phyloP scores from a whole-genome alignment of 2,113 vertebrate genomes.

The Cairina moschata region DNA sequence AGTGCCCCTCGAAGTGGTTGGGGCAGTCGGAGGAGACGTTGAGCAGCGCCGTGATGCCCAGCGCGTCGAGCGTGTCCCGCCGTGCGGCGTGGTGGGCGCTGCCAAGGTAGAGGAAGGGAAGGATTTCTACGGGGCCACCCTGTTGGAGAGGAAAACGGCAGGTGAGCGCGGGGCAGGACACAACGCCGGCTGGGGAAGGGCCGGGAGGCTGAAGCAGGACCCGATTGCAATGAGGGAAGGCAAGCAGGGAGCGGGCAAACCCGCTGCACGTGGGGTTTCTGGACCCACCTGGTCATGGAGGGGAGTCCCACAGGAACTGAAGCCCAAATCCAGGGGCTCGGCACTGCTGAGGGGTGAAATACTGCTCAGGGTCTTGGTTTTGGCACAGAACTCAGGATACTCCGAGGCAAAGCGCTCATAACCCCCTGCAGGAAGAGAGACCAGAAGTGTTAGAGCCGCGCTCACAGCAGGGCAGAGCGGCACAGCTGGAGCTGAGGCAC shows the following conservation, averaged over 20 bases:
- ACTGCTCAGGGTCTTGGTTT: constrained; percentile 77
- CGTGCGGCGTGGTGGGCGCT: constrained; percentile 91
- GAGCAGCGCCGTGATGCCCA: constrained; percentile 92
- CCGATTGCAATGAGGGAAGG: background rate
- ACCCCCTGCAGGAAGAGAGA: constrained; percentile 81
- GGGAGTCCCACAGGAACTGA: constrained; percentile 86
- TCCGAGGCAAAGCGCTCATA: constrained; percentile 88
- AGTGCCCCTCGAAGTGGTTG: constrained; percentile 91
- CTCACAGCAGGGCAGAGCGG: background rate
- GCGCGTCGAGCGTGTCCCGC: constrained; percentile 85
- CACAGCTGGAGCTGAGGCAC: accelerated
- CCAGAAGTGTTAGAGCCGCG: accelerated
- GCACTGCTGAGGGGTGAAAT: constrained; percentile 44
- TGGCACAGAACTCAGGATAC: constrained; percentile 90
- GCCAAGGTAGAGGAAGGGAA: constrained; percentile 94
- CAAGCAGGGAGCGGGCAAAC: background rate
- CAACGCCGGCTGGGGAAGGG: background rate
- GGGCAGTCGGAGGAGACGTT: constrained; percentile 95
- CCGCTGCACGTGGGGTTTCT: background rate
- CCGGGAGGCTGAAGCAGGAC: background rate
- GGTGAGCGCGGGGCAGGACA: background rate
- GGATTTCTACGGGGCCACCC: constrained; percentile 95
- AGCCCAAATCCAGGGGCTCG: constrained; percentile 77
- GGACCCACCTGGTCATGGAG: constrained; percentile 89
- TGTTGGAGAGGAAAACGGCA: constrained; percentile 34